Base-by-base conservation (phyloP, 2,888 invertebrate genomes). In the Xestoiulus laeticollis region DNA sequence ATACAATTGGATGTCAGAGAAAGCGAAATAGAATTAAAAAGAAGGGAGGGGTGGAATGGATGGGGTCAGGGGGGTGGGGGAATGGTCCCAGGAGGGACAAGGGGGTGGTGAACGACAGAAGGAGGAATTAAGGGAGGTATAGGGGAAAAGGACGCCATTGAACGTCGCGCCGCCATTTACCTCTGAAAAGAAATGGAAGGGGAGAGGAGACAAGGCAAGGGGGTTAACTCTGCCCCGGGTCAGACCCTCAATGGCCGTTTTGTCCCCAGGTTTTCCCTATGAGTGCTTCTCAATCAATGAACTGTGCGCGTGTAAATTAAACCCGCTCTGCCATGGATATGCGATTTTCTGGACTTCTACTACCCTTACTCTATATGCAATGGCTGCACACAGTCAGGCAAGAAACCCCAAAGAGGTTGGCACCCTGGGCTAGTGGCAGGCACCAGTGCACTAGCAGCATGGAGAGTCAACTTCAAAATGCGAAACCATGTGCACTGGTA, bases 231-330 rank as follows among this genome's bases (percentile, higher is more conserved):
- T 68, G 68, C 68, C 68, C 68, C 68, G 14, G 53, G 44, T 44
- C 53, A 86, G 86, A 48, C 86, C 86, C 53, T 53, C 86, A 86
- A 86, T 86, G 86, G 16, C 44, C 86, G 86, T 86, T 86, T 86
- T 86, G 86, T 86, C 86, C 86, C 86, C 19, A 48, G 86, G 87
- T 78, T 87, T 87, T 87, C 87, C 87, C 83, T 83, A 38, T 87
- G 87, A 87, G 87, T 87, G 87, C 85, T 59, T 53, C 59, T 88
- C 88, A 85, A 59, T 88, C 88, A 85, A 88, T 88, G 88, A 88
- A 88, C 85, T 88, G 48, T 33, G 59, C 68, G 78, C 85, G 88
- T 88, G 88, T 88, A 88, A 88, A 88, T 88, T 85, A 88, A 88
- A 85, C 87, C 48, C 87, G 48, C 86, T 86, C 84, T 84, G 84